Evolutionary conservation across 2,797 vertebrate species (phyloP), one percentile per base, ranked within the genome.

Genomic region (Clangula hyemalis): DNA sequence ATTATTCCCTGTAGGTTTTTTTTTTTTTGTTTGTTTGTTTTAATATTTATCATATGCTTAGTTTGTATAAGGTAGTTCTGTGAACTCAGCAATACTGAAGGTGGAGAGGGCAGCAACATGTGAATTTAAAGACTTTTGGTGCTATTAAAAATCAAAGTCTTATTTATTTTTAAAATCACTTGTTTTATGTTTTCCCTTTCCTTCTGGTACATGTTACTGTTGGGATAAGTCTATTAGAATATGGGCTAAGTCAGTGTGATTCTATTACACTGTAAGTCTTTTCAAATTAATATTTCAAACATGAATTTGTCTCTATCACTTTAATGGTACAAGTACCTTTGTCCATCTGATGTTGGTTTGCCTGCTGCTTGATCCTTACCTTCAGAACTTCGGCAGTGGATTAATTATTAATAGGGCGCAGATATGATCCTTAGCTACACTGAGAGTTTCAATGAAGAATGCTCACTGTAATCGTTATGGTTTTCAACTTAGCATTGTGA

Each of bases 221-320:
- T 89, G 64, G 91, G 86, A 94, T 94, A 83, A 95, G 90, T 91
- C 89, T 93, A 30, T 93, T 90, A 86, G 85, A 93, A 76, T 74
- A 9, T 45, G 70, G 73, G 58, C 90, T 92, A 89, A 85, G 86
- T 87, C 66, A 58, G 32, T 77, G 28, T 71, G 73, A 85, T 83
- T 85, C 69, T 89, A n/a, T 76, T 76, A 90, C 71, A 65, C 57
- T 61, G 56, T 60, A 86, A 89, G 70, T 53, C 41, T 64, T 58
- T 72, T 66, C 21, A 85, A 86, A 93, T 88, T 90, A 88, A 78
- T 89, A 96, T 94, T 97, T 94, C 87, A 97, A 91, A 93, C 38
- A 30, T 81, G 74, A 53, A 87, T 97, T 95, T 92, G 65, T 96
- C 90, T 94, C 78, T 91, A 45, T 73, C 66, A 34, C 79, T 75